Percentiles rank a stretch among this genome's conserved stretches.
Conservation (phyloP, 1,140 invertebrate genomes). For the Condylostylus longicornis region DNA sequence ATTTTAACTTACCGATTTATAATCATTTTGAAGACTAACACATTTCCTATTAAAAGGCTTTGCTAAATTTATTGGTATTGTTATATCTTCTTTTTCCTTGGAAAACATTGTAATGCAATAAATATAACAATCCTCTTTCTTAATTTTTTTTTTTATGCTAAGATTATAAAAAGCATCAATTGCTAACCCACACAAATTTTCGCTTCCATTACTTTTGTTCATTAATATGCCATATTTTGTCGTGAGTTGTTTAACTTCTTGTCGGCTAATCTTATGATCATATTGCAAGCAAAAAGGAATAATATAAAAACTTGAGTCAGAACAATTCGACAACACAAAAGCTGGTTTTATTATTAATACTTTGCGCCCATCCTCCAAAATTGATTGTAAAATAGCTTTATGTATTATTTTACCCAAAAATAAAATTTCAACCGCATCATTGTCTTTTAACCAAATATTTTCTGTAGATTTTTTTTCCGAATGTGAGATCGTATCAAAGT, state of each 20-base stretch:
- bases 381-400: constrained; percentile 17
- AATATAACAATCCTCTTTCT: too few relatives aligned
- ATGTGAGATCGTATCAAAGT: constrained; percentile 14
- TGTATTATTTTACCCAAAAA: constrained; percentile 16
- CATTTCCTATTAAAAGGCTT: constrained; percentile 22
- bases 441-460: constrained; percentile 6
- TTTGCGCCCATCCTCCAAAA: constrained; percentile 13
- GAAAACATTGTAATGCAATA: too few relatives aligned
- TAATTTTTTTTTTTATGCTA: too few relatives aligned
- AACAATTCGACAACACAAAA: constrained; percentile 19
- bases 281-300: constrained; percentile 24
- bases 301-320: constrained; percentile 11
- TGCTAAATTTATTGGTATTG: constrained; percentile 21
- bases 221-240: too few relatives aligned
- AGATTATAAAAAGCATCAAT: too few relatives aligned
- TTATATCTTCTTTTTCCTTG: too few relatives aligned
- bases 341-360: constrained; percentile 20
- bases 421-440: constrained; percentile 16
- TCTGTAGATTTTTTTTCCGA: constrained; percentile 1
- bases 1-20: constrained; percentile 11
- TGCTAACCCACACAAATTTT: too few relatives aligned
- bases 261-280: constrained; percentile 15
- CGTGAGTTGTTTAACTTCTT: constrained; percentile 9
- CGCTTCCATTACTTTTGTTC: too few relatives aligned
- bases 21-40: constrained; percentile 20